Evolutionary conservation across 2,797 vertebrate species (phyloP).

Genomic region (Premnoplex brunnescens): DNA sequence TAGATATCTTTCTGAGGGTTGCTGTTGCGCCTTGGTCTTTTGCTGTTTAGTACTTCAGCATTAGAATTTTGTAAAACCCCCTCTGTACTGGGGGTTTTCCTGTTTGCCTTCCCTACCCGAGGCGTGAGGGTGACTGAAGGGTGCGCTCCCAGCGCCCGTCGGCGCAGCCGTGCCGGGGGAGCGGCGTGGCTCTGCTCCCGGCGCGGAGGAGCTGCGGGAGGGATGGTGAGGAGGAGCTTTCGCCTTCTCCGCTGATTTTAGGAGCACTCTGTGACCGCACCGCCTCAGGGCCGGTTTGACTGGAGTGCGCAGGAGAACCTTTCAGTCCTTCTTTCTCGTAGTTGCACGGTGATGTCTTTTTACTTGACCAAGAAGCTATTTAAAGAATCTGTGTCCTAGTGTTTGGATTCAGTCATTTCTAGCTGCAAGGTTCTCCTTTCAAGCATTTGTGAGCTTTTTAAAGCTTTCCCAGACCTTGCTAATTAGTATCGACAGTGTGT

Average conservation of each 20-base stretch:
- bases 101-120: accelerated
- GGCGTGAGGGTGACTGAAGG: accelerated
- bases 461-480: constrained; percentile 8
- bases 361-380: neutral
- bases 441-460: neutral
- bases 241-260: neutral
- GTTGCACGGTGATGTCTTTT: neutral
- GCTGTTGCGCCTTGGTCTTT: neutral
- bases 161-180: neutral
- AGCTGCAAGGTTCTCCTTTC: neutral
- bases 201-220: neutral
- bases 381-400: neutral
- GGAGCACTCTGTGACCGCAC: neutral
- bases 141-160: accelerated
- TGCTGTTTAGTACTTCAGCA: accelerated
- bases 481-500: neutral
- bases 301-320: neutral
- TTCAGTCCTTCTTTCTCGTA: neutral
- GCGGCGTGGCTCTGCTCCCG: neutral
- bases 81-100: accelerated
- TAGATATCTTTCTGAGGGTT: neutral
- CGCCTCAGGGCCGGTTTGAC: neutral
- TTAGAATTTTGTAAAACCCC: accelerated
- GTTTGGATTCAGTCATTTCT: neutral
- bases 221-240: constrained; percentile 10